Evolutionary conservation across 1,140 invertebrate species (phyloP), one percentile per base, ranked within the genome.

Genomic region (Nebria ingens): DNA sequence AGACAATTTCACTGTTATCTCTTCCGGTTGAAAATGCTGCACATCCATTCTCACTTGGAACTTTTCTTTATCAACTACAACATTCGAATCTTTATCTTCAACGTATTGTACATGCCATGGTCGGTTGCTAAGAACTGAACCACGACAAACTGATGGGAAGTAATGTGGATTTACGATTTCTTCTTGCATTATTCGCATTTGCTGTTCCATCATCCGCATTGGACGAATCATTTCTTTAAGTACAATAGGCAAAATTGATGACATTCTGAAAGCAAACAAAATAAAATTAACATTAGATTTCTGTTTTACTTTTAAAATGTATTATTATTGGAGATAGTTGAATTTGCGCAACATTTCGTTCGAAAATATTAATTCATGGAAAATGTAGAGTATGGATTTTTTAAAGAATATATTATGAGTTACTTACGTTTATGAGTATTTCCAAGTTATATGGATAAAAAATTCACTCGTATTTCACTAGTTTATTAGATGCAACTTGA

Each of bases 11-110:
- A 89, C 82, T 17, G 72, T 79, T 4, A 90, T 80, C 66, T 89
- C 86, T 34, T 87, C 83, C 0, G 87, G 85, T 55, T 80, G 80
- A 68, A 87, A 89, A 58, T 85, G 82, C 51, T 82, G 76, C 4
- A 89, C 78, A 63, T 89, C 85, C 53, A 86, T 66, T 21, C 76
- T 75, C 9, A 78, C 74, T 62, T 78, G 71, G 56, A 81, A 80
- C 20, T 79, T 78, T 9, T 82, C 73, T 12, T 75, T 73, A 19
- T 82, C 76, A 0, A 71, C 66, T 51, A 56, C 11, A 57, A 55
- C 13, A 61, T 42, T 11, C 50, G 22, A 3, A 45, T 42, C 20
- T 56, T 29, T 51, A 58, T 53, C 15, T 15, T 13, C 59, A 67
- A 62, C 13, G 59, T 59, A 11, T 55, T 51, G 21, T 58, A 58